A percentile compares a stretch with the other conserved stretches of the same genome.
Conservation (phyloP, 2,888 invertebrate genomes). For the Pemphredon lugubris region DNA sequence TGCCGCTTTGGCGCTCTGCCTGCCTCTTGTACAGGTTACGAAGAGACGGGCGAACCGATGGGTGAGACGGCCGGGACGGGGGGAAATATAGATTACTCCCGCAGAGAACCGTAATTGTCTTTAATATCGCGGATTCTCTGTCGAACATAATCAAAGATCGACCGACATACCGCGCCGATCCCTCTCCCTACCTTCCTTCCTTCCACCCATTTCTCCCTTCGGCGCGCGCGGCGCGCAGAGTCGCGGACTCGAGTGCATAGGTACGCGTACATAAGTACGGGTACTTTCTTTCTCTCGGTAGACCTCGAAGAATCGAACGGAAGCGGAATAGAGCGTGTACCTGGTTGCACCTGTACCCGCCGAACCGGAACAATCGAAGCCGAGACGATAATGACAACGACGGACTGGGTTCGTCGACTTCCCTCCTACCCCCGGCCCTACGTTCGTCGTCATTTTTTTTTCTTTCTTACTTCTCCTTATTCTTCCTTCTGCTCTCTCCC, state of each 20-base stretch:
- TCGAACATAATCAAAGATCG: constrained; percentile 65
- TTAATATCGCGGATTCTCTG: constrained; percentile 59
- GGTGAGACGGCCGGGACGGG: constrained; percentile 1
- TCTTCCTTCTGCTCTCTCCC: not conserved
- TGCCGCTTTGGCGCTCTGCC: constrained; percentile 30
- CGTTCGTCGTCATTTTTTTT: constrained; percentile 56
- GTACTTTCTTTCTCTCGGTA: constrained; percentile 14
- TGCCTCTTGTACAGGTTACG: constrained; percentile 22
- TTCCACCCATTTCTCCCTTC: not conserved
- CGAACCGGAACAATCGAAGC: constrained; percentile 71
- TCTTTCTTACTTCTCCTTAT: constrained; percentile 36
- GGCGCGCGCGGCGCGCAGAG: not conserved
- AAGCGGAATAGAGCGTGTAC: constrained; percentile 65
- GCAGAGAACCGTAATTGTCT: constrained; percentile 58
- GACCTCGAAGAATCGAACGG: constrained; percentile 52
- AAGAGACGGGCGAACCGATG: constrained; percentile 25
- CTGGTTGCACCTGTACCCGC: constrained; percentile 64
- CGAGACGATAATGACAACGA: constrained; percentile 72
- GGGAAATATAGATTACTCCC: constrained; percentile 52
- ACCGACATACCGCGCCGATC: constrained; percentile 47
- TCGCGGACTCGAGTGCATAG: not conserved
- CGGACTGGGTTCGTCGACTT: constrained; percentile 62
- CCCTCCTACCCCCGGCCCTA: constrained; percentile 44
- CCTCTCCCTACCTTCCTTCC: constrained; percentile 19
- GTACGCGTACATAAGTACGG: not conserved